Conservation (phyloP, 2,888 invertebrate genomes). For the Leptopterna dolabrata region DNA sequence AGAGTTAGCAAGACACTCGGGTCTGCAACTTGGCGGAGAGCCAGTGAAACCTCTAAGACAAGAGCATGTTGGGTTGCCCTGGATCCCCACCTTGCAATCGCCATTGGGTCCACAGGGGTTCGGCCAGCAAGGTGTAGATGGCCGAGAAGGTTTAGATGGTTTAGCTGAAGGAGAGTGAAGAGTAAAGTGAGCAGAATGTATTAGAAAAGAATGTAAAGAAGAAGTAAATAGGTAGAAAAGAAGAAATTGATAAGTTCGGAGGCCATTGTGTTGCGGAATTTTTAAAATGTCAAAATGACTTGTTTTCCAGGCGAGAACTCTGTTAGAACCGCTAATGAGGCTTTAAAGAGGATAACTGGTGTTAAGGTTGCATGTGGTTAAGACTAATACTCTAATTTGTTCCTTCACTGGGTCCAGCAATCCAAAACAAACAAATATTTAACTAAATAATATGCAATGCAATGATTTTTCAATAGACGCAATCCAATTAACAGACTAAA, state of each 20-base stretch:
- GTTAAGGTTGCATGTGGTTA: too few relatives aligned
- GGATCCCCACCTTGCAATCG: constrained; percentile 75
- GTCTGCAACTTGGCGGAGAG: constrained; percentile 80
- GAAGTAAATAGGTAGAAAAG: constrained; percentile 15
- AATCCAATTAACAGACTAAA: too few relatives aligned
- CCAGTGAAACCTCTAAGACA: constrained; percentile 83
- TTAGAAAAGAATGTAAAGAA: not conserved
- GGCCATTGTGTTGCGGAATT: too few relatives aligned
- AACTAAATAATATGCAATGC: too few relatives aligned
- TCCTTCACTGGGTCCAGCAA: too few relatives aligned
- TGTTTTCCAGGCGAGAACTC: too few relatives aligned
- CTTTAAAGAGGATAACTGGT: too few relatives aligned
- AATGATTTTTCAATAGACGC: too few relatives aligned
- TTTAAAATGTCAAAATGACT: too few relatives aligned
- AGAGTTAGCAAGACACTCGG: constrained; percentile 85
- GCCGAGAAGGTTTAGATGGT: constrained; percentile 67
- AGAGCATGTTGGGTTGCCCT: constrained; percentile 83
- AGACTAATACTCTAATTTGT: too few relatives aligned
- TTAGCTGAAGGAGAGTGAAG: constrained; percentile 6
- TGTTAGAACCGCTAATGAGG: too few relatives aligned
- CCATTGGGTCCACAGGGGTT: constrained; percentile 85
- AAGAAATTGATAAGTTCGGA: not conserved
- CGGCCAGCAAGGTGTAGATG: constrained; percentile 76
- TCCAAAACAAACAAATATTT: too few relatives aligned
- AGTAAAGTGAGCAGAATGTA: not conserved